Conservation (phyloP, 2,113 vertebrate genomes). For the Stictonetta naevosa region DNA sequence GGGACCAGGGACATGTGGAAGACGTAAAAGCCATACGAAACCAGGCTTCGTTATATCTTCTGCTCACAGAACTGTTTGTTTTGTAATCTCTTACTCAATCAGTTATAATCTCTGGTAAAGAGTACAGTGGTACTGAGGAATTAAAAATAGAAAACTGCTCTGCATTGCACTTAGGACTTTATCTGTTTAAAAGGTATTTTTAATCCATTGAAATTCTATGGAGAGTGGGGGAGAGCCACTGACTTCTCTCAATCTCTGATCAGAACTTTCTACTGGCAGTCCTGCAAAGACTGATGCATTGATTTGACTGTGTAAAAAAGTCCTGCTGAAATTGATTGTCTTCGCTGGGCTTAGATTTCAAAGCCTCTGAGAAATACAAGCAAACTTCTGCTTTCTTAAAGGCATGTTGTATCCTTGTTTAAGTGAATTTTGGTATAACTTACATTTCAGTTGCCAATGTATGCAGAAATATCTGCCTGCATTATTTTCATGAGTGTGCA, state of each 20-base stretch:
- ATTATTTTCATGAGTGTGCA: background rate
- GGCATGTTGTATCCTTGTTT: background rate
- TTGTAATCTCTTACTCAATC: background rate
- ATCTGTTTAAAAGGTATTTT: background rate
- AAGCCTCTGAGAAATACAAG: background rate
- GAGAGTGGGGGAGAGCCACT: background rate
- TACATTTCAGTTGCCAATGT: background rate
- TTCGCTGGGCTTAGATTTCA: background rate
- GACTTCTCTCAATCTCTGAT: background rate
- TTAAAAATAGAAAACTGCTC: background rate
- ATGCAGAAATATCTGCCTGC: background rate
- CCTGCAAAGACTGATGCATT: too few species aligned
- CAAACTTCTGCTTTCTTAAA: background rate
- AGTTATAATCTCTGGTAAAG: background rate
- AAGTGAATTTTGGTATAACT: background rate
- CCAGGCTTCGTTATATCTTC: background rate
- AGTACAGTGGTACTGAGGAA: background rate
- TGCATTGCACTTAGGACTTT: background rate
- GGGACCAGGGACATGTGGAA: background rate
- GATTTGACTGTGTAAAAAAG: background rate
- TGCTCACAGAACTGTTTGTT: background rate
- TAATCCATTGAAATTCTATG: background rate
- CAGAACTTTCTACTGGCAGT: background rate
- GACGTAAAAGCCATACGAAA: background rate
- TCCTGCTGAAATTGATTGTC: accelerated